Percentiles rank a stretch among this genome's conserved stretches.
Evolutionary conservation across 2,888 invertebrate species (phyloP).

Genomic region (Eupeodes latifasciatus): DNA sequence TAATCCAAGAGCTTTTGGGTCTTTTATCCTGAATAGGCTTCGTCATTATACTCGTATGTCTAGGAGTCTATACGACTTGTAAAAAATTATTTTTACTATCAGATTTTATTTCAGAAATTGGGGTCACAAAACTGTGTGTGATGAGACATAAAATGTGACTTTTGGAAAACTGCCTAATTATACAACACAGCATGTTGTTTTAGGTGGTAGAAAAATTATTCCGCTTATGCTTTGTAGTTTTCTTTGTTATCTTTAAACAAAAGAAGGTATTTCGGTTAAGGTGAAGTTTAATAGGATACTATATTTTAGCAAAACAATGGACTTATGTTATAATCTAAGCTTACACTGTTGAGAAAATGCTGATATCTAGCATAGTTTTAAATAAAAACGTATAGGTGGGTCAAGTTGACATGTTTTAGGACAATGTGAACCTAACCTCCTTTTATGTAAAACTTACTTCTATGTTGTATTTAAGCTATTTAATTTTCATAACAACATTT

Average conservation of each 20-base stretch:
- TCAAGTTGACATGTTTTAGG: too few relatives aligned
- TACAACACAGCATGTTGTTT: neutral
- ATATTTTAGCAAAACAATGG: neutral
- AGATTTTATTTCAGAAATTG: constrained; percentile 10
- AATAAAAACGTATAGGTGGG: neutral
- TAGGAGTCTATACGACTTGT: neutral
- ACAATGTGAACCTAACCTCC: too few relatives aligned
- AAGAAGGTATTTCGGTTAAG: neutral
- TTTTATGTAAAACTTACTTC: too few relatives aligned
- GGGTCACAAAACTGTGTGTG: neutral
- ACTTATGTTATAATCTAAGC: neutral
- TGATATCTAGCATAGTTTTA: neutral
- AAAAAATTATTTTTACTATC: neutral
- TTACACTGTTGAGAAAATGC: neutral
- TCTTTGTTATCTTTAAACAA: neutral
- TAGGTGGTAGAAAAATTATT: neutral
- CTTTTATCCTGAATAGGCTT: neutral
- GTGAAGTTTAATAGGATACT: neutral
- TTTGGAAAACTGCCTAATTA: too few relatives aligned
- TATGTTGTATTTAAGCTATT: too few relatives aligned
- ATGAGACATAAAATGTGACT: too few relatives aligned
- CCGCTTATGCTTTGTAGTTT: neutral
- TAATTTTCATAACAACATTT: too few relatives aligned
- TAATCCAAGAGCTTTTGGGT: neutral
- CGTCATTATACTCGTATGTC: neutral